phyloP scores from a whole-genome alignment of 2,113 vertebrate species.

The Platanista minor region DNA sequence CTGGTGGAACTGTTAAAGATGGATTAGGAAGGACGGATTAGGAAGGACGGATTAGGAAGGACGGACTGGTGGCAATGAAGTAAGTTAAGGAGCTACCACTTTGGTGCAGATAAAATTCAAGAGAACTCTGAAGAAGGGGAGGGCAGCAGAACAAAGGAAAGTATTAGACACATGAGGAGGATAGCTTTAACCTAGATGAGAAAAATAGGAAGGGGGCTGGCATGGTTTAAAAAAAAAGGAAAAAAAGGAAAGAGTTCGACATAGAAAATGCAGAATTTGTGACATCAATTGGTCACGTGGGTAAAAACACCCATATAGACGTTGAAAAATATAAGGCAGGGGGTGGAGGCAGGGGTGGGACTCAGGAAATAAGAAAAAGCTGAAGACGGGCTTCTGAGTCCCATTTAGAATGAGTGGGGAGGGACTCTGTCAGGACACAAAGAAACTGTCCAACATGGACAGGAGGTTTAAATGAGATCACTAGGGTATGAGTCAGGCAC shows the following conservation, averaged over 20 bases:
- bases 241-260: neutral
- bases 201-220: neutral
- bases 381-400: neutral
- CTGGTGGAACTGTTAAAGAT: neutral
- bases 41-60: too few relatives aligned
- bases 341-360: neutral
- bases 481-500: neutral
- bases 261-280: neutral
- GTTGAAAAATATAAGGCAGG: neutral
- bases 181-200: too few relatives aligned
- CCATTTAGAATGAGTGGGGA: neutral
- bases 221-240: neutral
- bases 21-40: too few relatives aligned
- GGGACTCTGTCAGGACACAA: neutral
- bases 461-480: neutral
- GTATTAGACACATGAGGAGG: neutral
- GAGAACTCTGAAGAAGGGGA: neutral
- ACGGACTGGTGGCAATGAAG: neutral
- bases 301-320: neutral
- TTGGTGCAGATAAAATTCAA: neutral
- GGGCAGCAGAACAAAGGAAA: neutral
- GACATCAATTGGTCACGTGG: neutral
- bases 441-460: neutral
- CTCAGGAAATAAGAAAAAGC: neutral
- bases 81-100: neutral